These are phyloP conservation scores for Ibidorhyncha struthersii DNA, from an alignment of 2,113 vertebrate genomes.

Conservation along the genomic window DNA sequence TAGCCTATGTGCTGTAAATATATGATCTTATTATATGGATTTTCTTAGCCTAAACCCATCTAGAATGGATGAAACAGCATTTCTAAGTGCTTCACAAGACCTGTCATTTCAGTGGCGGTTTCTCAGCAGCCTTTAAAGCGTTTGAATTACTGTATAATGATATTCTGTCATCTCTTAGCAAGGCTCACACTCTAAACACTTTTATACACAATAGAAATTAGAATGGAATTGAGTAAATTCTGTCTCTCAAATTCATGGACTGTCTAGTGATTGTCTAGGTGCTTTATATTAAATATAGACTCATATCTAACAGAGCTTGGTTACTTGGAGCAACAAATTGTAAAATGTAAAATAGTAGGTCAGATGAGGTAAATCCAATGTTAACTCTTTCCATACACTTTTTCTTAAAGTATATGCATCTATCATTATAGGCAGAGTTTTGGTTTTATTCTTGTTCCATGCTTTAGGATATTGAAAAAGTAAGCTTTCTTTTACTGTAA, in stretches of 20 bases:
- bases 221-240: slow-evolving; percentile 37
- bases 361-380: not conserved
- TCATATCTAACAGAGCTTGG: not conserved
- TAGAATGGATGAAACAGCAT: slow-evolving; percentile 23
- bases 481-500: not conserved
- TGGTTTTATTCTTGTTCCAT: not conserved
- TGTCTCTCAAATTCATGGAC: not conserved
- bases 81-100: not conserved
- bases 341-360: not conserved
- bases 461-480: not conserved
- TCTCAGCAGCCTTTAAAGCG: slow-evolving; percentile 1
- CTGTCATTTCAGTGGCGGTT: slow-evolving; percentile 3
- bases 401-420: not conserved
- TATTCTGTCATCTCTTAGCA: slow-evolving; percentile 36
- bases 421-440: not conserved
- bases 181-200: slow-evolving; percentile 5
- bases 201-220: slow-evolving; percentile 37
- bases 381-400: not conserved
- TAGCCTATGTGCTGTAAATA: slow-evolving; percentile 12
- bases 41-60: not conserved
- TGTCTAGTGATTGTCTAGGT: slow-evolving; percentile 5
- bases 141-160: slow-evolving; percentile 22
- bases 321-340: not conserved
- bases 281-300: not conserved
- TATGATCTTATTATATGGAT: not conserved